Evolutionary conservation across 1,140 invertebrate genomes (phyloP), one percentile per base, ranked within the genome.

Genomic region (Papilio dardanus): DNA sequence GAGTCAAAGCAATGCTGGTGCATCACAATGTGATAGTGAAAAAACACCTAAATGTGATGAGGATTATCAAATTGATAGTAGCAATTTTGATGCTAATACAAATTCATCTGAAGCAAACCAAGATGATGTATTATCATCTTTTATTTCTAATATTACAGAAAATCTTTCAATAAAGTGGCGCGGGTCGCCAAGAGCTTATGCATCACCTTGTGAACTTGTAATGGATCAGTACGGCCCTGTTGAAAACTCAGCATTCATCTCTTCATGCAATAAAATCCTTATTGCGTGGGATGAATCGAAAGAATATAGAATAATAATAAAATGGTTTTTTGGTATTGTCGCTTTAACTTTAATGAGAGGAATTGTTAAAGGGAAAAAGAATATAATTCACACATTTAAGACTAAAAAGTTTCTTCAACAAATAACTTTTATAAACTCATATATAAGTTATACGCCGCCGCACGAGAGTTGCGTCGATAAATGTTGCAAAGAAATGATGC

Each of bases 171-270:
- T 62, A 62, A 62, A 62, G 0, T 62, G 54, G 54, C 21, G 24
- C 5, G 54, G 54, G 30, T 24, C 2, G 19, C 3, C 21, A 28
- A 62, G 4, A 6, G 12, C 21, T 1, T 24, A 7, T 24, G 12
- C 21, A 24, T 12, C 12, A 62, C 1, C 54, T 16, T 62, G 10
- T 28, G 21, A 62, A 62, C 12, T 2, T 3, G 1, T 28, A 14
- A 62, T 14, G 24, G n/a, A n/a, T n/a, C 54, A 62, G 30, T 76
- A 67, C 65, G 73, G 42, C 10, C 33, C 71, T 4, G 35, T 6
- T 10, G 75, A 76, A 42, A 80, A 80, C 74, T 66, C 75, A 62
- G 75, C 67, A 7, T 80, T 80, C 71, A 78, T 77, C 31, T 65
- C 30, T n/a, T 78, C 65, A 21, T 78, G 74, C 40, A 80, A 80